A percentile compares a stretch with the other conserved stretches of the same genome.
phyloP scores from a whole-genome alignment of 2,888 invertebrate genomes.

The Heterodera filipjevi region DNA sequence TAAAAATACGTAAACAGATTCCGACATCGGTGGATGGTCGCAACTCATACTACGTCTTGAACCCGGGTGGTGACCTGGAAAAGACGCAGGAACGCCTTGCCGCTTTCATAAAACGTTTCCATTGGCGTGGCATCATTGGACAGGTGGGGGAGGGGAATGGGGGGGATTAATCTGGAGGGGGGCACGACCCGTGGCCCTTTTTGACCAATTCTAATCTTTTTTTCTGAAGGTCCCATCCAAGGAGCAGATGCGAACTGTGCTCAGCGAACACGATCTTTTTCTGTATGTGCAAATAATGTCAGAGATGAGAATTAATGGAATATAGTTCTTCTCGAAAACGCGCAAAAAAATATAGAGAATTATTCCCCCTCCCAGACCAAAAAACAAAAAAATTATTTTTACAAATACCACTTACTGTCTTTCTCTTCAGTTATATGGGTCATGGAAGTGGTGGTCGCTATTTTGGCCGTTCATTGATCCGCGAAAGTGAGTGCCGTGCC shows the following conservation, averaged over 20 bases:
- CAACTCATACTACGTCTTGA: conserved; percentile 56
- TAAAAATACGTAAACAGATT: conserved; percentile 37
- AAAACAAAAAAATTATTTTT: too few relatives aligned
- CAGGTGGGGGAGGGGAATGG: conserved; percentile 22
- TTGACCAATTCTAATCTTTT: not conserved
- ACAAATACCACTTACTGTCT: not conserved
- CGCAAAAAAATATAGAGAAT: conserved; percentile 12
- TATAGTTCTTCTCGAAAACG: too few relatives aligned
- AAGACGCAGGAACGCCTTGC: conserved; percentile 52
- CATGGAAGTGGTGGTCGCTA: conserved; percentile 48
- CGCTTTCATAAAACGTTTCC: conserved; percentile 46
- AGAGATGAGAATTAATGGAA: too few relatives aligned
- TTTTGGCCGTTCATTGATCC: conserved; percentile 49
- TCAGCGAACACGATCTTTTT: conserved; percentile 51
- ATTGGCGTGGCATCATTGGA: conserved; percentile 51
- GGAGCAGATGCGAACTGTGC: conserved; percentile 40
- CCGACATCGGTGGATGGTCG: conserved; percentile 50
- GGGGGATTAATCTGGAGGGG: not conserved
- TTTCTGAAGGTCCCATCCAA: conserved; percentile 42
- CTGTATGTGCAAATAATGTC: conserved; percentile 51
- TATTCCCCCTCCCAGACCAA: not conserved
- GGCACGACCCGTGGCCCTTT: not conserved
- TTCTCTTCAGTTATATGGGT: conserved; percentile 41
- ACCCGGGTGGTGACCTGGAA: conserved; percentile 56
- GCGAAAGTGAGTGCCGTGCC: conserved; percentile 52